phyloP scores from a whole-genome alignment of 1,140 invertebrate genomes.

The Drosophila malerkotliana region DNA sequence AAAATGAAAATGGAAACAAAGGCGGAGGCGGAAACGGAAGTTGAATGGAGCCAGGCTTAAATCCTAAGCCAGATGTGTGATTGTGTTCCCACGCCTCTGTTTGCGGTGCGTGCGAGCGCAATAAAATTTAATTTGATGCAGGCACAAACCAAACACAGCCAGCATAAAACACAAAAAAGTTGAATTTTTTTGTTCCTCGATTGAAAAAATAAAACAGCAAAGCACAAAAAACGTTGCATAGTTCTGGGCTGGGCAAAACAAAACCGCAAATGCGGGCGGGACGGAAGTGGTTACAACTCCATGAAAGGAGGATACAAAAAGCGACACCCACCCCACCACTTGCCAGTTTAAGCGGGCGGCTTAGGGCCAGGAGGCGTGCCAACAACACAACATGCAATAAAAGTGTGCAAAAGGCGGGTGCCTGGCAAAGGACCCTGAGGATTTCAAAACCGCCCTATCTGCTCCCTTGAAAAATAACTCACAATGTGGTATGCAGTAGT shows the following conservation, averaged over 20 bases:
- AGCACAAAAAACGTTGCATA: conserved; percentile 61
- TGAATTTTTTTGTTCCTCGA: conserved; percentile 6
- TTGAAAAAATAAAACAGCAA: conserved; percentile 28
- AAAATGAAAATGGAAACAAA: conserved; percentile 11
- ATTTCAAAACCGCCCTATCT: conserved; percentile 10
- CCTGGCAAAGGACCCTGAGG: conserved; percentile 27
- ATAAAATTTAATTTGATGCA: conserved; percentile 78
- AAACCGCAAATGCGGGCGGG: conserved; percentile 67
- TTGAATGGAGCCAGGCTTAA: conserved; percentile 39
- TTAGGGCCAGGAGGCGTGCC: conserved; percentile 42
- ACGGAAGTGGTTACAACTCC: conserved; percentile 66
- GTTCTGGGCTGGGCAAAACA: conserved; percentile 57
- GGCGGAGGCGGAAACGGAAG: conserved; percentile 3
- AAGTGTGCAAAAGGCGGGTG: conserved; percentile 56
- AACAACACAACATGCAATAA: conserved; percentile 70
- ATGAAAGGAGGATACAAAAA: conserved; percentile 40
- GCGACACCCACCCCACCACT: conserved; percentile 17
- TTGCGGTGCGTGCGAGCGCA: conserved; percentile 56
- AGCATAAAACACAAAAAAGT: conserved; percentile 9
- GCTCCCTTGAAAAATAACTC: conserved; percentile 34
- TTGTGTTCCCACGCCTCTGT: conserved; percentile 32
- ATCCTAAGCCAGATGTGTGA: conserved; percentile 50
- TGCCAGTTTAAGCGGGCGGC: conserved; percentile 45
- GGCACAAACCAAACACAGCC: conserved; percentile 25
- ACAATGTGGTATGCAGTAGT: conserved; percentile 7